Conservation (phyloP, 2,797 vertebrate species). For the Gephyroberyx darwinii region DNA sequence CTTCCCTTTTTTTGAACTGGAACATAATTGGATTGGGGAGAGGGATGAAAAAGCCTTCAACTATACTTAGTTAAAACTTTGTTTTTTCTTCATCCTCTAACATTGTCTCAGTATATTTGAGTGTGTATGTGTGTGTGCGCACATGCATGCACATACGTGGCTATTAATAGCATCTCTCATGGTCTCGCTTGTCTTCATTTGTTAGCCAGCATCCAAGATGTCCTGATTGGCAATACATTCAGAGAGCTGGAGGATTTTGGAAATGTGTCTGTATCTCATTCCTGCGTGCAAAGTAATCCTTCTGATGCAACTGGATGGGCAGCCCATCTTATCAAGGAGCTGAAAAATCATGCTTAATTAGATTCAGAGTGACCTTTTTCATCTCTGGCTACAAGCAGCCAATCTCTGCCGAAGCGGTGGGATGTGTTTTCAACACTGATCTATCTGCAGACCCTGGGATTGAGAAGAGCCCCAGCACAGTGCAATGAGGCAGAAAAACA, state of each 20-base stretch:
- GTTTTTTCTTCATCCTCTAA: constrained; percentile 42
- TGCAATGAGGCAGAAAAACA: constrained; percentile 77
- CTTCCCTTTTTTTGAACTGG: constrained; percentile 80
- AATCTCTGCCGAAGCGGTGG: constrained; percentile 65
- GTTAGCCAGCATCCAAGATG: constrained; percentile 66
- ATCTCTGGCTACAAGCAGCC: constrained; percentile 68
- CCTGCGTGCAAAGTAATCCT: constrained; percentile 63
- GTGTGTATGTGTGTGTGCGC: constrained; percentile 25
- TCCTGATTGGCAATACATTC: constrained; percentile 68
- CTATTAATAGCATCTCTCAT: constrained; percentile 71
- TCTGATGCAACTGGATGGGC: constrained; percentile 56
- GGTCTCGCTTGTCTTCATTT: constrained; percentile 72
- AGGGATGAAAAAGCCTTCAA: constrained; percentile 80
- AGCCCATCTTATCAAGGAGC: constrained; percentile 71
- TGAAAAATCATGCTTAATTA: constrained; percentile 82
- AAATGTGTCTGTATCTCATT: constrained; percentile 67
- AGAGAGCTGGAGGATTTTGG: constrained; percentile 57
- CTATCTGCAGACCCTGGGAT: constrained; percentile 69
- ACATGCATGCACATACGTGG: constrained; percentile 33
- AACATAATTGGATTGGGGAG: constrained; percentile 81
- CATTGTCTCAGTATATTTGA: constrained; percentile 52
- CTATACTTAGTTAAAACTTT: constrained; percentile 74
- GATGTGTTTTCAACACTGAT: constrained; percentile 80
- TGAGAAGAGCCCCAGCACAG: constrained; percentile 63
- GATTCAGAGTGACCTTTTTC: constrained; percentile 80